These are phyloP conservation scores for Liasis olivaceus DNA, from an alignment of 2,797 vertebrate species.

Conservation along the genomic window DNA sequence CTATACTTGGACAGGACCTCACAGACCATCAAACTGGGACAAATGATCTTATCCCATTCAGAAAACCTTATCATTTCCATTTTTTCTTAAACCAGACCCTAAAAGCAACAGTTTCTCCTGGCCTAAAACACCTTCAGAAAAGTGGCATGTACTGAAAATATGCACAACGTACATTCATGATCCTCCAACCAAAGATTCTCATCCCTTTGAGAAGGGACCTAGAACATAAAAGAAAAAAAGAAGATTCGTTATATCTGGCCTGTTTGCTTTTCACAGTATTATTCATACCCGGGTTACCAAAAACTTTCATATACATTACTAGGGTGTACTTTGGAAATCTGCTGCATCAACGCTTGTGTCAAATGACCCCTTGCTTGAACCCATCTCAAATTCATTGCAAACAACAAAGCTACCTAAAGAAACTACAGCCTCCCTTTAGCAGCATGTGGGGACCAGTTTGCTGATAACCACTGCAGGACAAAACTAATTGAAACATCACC, in stretches of 20 bases:
- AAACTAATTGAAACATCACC: neutral
- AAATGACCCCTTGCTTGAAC: neutral
- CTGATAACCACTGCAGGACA: neutral
- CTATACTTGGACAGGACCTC: neutral
- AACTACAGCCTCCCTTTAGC: too few relatives aligned
- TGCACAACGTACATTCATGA: neutral
- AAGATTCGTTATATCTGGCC: neutral
- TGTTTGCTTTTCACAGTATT: too few relatives aligned
- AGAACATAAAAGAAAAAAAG: neutral
- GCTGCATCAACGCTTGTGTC: too few relatives aligned
- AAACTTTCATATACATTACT: neutral
- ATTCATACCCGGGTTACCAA: too few relatives aligned
- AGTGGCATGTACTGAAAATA: neutral
- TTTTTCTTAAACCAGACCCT: neutral
- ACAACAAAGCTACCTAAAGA: too few relatives aligned
- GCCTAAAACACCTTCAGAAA: neutral
- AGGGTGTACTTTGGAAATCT: neutral
- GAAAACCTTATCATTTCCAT: neutral
- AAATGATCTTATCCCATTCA: too few relatives aligned
- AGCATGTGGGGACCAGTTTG: accelerated
- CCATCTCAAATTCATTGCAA: neutral
- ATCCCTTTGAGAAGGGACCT: neutral
- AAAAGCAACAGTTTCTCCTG: neutral
- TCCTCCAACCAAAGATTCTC: neutral
- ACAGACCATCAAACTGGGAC: neutral